Conservation (phyloP, 2,888 invertebrate genomes). For the Colostygia pectinataria region DNA sequence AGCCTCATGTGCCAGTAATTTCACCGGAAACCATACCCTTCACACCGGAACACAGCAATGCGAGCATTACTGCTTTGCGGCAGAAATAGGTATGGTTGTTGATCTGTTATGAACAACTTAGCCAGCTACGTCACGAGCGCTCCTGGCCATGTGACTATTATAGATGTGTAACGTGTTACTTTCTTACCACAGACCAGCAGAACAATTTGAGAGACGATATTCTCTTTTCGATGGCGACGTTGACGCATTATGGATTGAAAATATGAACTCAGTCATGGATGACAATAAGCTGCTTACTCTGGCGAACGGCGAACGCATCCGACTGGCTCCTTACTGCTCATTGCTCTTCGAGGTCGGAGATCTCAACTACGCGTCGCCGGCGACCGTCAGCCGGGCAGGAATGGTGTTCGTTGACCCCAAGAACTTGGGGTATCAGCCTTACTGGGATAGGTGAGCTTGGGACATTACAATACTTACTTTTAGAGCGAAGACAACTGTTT, state of each 20-base stretch:
- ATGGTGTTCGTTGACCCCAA: conserved; percentile 98
- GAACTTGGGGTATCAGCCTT: conserved; percentile 93
- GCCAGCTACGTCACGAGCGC: no score
- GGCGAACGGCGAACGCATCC: conserved; percentile 94
- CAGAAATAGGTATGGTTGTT: no score
- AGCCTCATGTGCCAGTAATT: no score
- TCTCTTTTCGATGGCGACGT: conserved; percentile 97
- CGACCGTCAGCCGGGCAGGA: conserved; percentile 95
- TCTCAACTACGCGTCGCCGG: conserved; percentile 94
- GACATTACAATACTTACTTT: not conserved
- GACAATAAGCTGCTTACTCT: conserved; percentile 95
- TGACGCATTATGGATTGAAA: conserved; percentile 97
- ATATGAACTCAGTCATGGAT: conserved; percentile 99
- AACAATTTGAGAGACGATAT: conserved; percentile 89
- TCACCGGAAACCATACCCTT: no score
- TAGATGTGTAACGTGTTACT: no score
- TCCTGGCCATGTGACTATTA: no score
- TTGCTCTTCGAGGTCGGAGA: conserved; percentile 95
- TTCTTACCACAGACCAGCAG: conserved; percentile 82
- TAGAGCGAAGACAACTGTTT: no score
- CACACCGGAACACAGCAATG: no score
- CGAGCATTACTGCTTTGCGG: no score
- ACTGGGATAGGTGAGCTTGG: conserved; percentile 86
- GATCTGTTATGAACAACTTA: no score
- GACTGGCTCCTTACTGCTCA: conserved; percentile 90